These are phyloP conservation scores for Auanema freiburgensis DNA, from an alignment of 2,888 invertebrate genomes.

Conservation along the genomic window DNA sequence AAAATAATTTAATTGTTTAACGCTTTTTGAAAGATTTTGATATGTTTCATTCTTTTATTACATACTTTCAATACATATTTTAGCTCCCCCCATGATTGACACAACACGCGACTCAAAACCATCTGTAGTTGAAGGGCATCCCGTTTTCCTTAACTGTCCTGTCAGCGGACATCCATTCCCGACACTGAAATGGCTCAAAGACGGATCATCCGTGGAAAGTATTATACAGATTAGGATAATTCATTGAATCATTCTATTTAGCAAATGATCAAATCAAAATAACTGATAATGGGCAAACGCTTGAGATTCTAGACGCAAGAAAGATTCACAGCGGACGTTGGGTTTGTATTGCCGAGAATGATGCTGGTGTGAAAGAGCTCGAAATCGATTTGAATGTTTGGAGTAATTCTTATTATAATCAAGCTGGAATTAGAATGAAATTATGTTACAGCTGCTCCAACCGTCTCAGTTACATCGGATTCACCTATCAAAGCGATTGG, in stretches of 20 bases:
- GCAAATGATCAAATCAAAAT: conserved; percentile 36
- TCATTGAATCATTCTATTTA: too few relatives aligned
- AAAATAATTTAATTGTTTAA: not conserved
- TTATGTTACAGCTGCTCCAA: conserved; percentile 53
- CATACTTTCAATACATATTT: too few relatives aligned
- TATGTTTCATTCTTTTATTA: too few relatives aligned
- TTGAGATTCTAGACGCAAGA: conserved; percentile 44
- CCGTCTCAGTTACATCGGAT: conserved; percentile 46
- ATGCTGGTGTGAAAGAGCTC: conserved; percentile 64
- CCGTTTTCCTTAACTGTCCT: conserved; percentile 58
- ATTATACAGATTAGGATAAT: not conserved
- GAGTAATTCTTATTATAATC: conserved; percentile 29
- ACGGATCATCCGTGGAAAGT: conserved; percentile 33
- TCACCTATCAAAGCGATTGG: conserved; percentile 60
- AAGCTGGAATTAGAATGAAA: not conserved
- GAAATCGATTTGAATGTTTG: conserved; percentile 59
- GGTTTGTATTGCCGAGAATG: conserved; percentile 67
- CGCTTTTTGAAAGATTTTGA: conserved; percentile 16
- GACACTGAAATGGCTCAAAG: conserved; percentile 56
- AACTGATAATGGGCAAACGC: conserved; percentile 53
- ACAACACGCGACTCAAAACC: conserved; percentile 62
- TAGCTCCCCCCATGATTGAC: conserved; percentile 67
- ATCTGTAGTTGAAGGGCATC: conserved; percentile 59
- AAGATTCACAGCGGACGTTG: conserved; percentile 63
- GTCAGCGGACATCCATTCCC: conserved; percentile 62